Conservation (phyloP, 2,888 invertebrate species). For the Mesorhabditis sp. region DNA sequence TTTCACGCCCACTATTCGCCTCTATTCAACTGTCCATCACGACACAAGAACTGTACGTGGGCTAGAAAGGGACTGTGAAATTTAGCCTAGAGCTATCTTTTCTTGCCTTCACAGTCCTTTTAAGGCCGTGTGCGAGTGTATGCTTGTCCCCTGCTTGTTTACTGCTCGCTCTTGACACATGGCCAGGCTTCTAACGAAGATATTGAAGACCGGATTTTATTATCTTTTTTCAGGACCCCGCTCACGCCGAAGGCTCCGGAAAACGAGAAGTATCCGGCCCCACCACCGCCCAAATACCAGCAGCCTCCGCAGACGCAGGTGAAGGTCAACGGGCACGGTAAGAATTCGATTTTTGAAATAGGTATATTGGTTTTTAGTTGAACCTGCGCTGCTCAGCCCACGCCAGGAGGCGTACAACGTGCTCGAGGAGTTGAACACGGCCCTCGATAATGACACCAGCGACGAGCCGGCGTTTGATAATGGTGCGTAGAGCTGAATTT, state of each 20-base stretch:
- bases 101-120: no score
- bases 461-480: background rate
- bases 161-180: no score
- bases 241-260: no score
- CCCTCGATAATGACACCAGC: constrained; percentile 37
- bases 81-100: no score
- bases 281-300: constrained; percentile 19
- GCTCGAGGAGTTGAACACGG: constrained; percentile 48
- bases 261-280: constrained; percentile 22
- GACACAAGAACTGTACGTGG: no score
- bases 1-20: no score
- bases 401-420: constrained; percentile 49
- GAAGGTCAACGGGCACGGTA: background rate
- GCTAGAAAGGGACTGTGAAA: no score
- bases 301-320: background rate
- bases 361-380: background rate
- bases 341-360: background rate
- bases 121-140: no score
- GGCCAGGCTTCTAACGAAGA: no score
- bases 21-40: no score
- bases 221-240: background rate
- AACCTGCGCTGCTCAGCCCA: constrained; percentile 17
- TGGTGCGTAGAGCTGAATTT: no score
- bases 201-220: background rate
- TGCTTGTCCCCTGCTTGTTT: no score